Conservation (phyloP, 2,888 invertebrate species). For the Exocentrus adspersus region DNA sequence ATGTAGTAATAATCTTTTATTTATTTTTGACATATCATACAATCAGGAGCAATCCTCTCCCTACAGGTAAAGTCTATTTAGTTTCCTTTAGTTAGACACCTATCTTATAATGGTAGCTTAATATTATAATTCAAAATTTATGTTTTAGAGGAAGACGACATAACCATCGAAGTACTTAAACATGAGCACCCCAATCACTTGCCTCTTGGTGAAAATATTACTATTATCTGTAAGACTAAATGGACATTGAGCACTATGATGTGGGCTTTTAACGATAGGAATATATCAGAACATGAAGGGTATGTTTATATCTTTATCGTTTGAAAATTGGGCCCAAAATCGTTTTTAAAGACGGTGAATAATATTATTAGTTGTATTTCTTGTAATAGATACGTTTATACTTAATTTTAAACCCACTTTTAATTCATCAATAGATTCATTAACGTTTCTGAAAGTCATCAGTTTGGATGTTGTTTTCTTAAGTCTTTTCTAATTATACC, state of each 20-base stretch:
- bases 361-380: too few relatives aligned
- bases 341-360: background rate
- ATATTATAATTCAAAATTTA: conserved; percentile 17
- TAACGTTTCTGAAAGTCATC: background rate
- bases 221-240: conserved; percentile 67
- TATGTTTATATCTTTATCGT: conserved; percentile 52
- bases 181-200: conserved; percentile 55
- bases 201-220: conserved; percentile 64
- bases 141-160: conserved; percentile 53
- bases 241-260: conserved; percentile 65
- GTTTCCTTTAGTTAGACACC: conserved; percentile 5
- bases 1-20: conserved; percentile 55
- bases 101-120: background rate
- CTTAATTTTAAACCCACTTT: background rate
- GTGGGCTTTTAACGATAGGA: conserved; percentile 70
- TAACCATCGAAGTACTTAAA: conserved; percentile 59
- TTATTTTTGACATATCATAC: conserved; percentile 50
- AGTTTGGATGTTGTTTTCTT: too few relatives aligned
- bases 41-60: conserved; percentile 54
- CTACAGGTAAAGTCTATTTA: conserved; percentile 55
- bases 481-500: too few relatives aligned
- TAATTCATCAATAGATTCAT: background rate
- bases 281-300: conserved; percentile 67
- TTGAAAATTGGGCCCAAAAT: too few relatives aligned
- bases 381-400: background rate